Base-by-base conservation (phyloP, 2,888 invertebrate genomes). In the Hylaea fasciaria region DNA sequence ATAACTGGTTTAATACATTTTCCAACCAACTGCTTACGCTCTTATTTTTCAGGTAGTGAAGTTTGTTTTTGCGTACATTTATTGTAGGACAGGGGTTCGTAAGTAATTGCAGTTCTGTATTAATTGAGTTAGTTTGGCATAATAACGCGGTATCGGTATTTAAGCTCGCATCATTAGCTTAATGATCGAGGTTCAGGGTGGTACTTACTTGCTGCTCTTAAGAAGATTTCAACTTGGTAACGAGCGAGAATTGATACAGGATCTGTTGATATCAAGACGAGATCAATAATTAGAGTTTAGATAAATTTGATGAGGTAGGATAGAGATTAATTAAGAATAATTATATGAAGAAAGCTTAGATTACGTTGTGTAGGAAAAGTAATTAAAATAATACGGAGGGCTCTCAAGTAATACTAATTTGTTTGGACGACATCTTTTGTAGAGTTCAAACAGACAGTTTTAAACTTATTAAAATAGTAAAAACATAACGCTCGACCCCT, bases 111-210 rank as follows among this genome's bases (percentile, higher is more conserved):
- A 71, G 72, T 68, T 67, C 69, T 65, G 69, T 77, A 78, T 80
- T 87, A 83, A 85, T 85, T 82, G 82, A 83, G 78, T 84, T 80
- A 82, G 83, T 82, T 76, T 67, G 75, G 73, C 81, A 76, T 82
- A 82, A 82, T 82, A 80, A 80, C 75, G 76, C 64, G 69, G 72
- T 82, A 82, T 85, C 82, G 78, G 76, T 83, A 77, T 81, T 83
- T 82, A 82, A 80, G 76, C 71, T 76, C 63, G 69, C 74, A 76
- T 87, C 82, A 86, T 88, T 86, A 86, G 80, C 72, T 73, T 80
- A 81, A 81, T 81, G 79, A 82, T 80, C 70, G 70, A 73, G 78
- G 78, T 77, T 76, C 74, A 73, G 71, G 74, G 74, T 66, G 68
- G 73, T 68, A 69, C 63, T 62, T 68, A 69, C 63, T 62, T 66